Conservation (phyloP, 2,888 invertebrate genomes). For the Gibbula magus region DNA sequence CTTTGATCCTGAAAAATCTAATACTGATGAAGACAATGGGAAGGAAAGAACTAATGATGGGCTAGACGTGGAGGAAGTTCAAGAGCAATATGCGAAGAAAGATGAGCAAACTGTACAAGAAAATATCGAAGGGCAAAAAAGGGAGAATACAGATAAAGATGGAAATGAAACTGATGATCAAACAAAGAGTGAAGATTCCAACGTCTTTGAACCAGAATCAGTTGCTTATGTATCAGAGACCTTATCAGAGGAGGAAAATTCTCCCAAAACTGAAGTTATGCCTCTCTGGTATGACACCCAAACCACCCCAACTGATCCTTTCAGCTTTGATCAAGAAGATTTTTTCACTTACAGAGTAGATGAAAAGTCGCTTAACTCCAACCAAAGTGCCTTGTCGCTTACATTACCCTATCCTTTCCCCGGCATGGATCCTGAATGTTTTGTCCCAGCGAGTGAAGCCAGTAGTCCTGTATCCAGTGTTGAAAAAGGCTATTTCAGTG, state of each 20-base stretch:
- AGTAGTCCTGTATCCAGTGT: slow-evolving; percentile 19
- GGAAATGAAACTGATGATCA: neutral
- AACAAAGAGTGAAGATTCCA: too few species aligned
- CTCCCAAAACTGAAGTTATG: too few species aligned
- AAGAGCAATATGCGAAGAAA: neutral
- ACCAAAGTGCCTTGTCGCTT: slow-evolving; percentile 9
- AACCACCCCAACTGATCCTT: neutral
- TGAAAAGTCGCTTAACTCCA: neutral
- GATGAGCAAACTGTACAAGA: neutral
- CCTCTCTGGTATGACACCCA: neutral
- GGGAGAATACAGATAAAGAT: neutral
- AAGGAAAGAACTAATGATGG: neutral
- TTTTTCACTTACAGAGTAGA: neutral
- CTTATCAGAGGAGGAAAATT: too few species aligned
- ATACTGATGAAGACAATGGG: neutral
- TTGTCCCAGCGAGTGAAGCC: slow-evolving; percentile 9
- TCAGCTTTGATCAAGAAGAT: neutral
- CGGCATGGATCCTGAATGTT: neutral
- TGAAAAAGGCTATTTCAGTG: slow-evolving; percentile 25
- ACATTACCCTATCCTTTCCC: neutral
- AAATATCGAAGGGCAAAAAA: too few species aligned
- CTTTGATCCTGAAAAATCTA: neutral
- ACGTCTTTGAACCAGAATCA: too few species aligned
- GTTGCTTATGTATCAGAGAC: too few species aligned
- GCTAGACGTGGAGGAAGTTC: neutral